phyloP scores from a whole-genome alignment of 2,113 vertebrate species.

The Pomatorhinus ruficollis region DNA sequence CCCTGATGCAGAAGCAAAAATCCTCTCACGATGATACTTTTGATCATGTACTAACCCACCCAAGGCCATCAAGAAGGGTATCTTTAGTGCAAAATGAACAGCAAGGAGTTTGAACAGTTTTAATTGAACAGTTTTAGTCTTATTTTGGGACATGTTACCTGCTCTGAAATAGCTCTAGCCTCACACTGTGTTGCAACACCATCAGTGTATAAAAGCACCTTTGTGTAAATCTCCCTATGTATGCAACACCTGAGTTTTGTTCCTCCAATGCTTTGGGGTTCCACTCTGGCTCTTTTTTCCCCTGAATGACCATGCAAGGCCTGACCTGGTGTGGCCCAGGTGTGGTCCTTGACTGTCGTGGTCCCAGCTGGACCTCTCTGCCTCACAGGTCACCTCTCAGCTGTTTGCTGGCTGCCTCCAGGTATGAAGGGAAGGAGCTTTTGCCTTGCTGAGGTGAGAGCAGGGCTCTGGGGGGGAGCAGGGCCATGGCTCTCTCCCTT shows the following conservation, averaged over 20 bases:
- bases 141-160: neutral
- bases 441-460: neutral
- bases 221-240: fast-evolving
- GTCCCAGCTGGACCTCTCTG: neutral
- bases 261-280: neutral
- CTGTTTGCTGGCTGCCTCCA: neutral
- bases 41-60: neutral
- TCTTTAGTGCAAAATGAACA: neutral
- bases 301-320: too few species aligned
- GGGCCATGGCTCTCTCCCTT: fast-evolving
- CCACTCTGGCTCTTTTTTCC: neutral
- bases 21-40: neutral
- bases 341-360: fast-evolving
- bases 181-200: fast-evolving
- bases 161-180: neutral
- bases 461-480: neutral
- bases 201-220: neutral
- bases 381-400: neutral
- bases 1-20: constrained; percentile 5
- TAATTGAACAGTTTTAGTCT: neutral
- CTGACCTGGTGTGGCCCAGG: neutral
- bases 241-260: fast-evolving
- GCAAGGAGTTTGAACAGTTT: neutral
- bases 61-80: neutral
- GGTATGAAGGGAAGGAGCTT: neutral